Base-by-base conservation (phyloP, 2,888 invertebrate genomes). In the Sinodicranocentrus sp. region DNA sequence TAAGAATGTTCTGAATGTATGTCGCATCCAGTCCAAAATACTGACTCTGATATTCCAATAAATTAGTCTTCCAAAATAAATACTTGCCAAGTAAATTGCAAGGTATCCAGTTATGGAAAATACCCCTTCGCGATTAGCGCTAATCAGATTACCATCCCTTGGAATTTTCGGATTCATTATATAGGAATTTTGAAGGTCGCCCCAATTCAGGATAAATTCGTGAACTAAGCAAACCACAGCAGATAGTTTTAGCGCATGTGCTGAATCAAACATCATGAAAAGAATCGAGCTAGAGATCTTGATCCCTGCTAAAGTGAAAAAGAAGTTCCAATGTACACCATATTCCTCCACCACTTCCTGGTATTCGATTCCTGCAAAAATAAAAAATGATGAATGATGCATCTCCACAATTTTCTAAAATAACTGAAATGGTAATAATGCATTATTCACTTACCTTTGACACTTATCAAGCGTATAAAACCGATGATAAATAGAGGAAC, bases 321-420 rank as follows among this genome's bases (percentile, higher is more conserved):
- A 99, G 90, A 99, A 99, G 91, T 99, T 99, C 96, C 98, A 98
- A 90, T 99, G 98, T 0, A 95, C 93, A 0, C 99, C 99, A 92
- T 99, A 99, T 90, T 99, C 99, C 0, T 95, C 94, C 0, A 95
- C 93, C 90, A 97, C 96, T 89, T 95, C 95, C 79, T 96, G 95
- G 90, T 99, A 99, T 87, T 95, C 93, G 0, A 95, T 91, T 54
- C 93, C 88, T 88, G 90, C 33, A 33, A 33, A 33, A 33, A 57
- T 57, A 15, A 57, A n/a, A n/a, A 57, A 19, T 23, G 48, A 33
- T 33, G 33, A 10, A 3, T 33, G 33, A 33, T 33, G 33, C n/a
- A n/a, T n/a, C n/a, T n/a, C n/a, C n/a, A n/a, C n/a, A n/a, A n/a
- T n/a, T n/a, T n/a, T n/a, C n/a, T 61, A 61, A 28, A n/a, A n/a